Percentiles rank a stretch among this genome's conserved stretches.
Evolutionary conservation across 2,113 vertebrate species (phyloP).

Genomic region (Syrrhaptes paradoxus): DNA sequence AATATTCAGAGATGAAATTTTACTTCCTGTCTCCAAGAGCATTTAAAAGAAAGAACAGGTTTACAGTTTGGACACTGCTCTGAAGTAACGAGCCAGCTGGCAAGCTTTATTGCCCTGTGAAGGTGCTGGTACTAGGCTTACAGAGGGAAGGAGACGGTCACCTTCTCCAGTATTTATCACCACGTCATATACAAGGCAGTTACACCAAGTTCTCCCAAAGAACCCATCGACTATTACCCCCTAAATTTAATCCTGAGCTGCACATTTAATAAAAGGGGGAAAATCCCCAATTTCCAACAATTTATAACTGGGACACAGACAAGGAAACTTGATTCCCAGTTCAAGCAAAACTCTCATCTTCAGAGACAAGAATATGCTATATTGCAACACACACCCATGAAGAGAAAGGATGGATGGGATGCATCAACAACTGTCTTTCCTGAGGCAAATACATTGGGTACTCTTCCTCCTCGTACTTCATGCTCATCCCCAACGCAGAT

Average conservation of each 20-base stretch:
- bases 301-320: background rate
- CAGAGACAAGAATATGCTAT: background rate
- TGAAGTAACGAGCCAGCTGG: background rate
- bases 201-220: background rate
- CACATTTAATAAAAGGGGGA: background rate
- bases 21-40: background rate
- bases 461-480: background rate
- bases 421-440: background rate
- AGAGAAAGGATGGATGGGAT: background rate
- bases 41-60: background rate
- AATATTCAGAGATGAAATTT: background rate
- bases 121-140: background rate
- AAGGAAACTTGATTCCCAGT: background rate
- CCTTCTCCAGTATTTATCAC: background rate
- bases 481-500: background rate
- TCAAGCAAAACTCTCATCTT: background rate
- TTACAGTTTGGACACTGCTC: background rate
- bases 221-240: background rate
- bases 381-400: background rate
- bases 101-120: background rate
- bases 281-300: background rate
- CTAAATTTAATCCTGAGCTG: background rate
- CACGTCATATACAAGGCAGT: rapidly evolving
- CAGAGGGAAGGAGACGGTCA: background rate
- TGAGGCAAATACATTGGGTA: background rate